phyloP scores from a whole-genome alignment of 2,888 invertebrate genomes.

The Pristionchus mayeri region DNA sequence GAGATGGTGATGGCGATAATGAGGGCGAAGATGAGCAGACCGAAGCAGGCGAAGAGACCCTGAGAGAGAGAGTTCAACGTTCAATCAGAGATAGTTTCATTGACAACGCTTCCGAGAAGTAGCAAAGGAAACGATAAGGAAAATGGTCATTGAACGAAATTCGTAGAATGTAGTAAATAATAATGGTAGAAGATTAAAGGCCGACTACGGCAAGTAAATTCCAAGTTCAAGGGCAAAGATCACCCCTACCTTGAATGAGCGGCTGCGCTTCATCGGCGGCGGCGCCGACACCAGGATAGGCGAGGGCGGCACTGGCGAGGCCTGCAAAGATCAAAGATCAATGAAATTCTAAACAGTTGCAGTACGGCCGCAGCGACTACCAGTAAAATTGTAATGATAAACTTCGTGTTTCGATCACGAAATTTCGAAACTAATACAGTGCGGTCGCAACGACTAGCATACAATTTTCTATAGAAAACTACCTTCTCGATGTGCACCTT shows the following conservation, averaged over 20 bases:
- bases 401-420: too few relatives aligned
- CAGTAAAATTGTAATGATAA: background rate
- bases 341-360: too few relatives aligned
- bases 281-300: conserved; percentile 6
- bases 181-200: too few relatives aligned
- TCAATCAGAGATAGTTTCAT: too few relatives aligned
- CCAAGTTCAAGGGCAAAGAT: background rate
- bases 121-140: background rate
- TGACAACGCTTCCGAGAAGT: too few relatives aligned
- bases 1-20: conserved; percentile 43
- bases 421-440: too few relatives aligned
- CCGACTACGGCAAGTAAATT: too few relatives aligned
- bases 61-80: background rate
- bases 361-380: too few relatives aligned
- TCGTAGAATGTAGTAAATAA: too few relatives aligned
- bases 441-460: background rate
- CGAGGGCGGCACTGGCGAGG: background rate
- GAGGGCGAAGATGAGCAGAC: conserved; percentile 39
- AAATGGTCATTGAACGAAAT: too few relatives aligned
- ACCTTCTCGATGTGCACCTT: conserved; percentile 44
- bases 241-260: conserved; percentile 41
- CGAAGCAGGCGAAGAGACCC: conserved; percentile 43
- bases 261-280: background rate
- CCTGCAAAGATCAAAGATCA: background rate
- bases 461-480: background rate